A percentile compares a stretch with the other conserved stretches of the same genome.
Conservation (phyloP, 2,797 vertebrate species). For the Lacerta agilis region DNA sequence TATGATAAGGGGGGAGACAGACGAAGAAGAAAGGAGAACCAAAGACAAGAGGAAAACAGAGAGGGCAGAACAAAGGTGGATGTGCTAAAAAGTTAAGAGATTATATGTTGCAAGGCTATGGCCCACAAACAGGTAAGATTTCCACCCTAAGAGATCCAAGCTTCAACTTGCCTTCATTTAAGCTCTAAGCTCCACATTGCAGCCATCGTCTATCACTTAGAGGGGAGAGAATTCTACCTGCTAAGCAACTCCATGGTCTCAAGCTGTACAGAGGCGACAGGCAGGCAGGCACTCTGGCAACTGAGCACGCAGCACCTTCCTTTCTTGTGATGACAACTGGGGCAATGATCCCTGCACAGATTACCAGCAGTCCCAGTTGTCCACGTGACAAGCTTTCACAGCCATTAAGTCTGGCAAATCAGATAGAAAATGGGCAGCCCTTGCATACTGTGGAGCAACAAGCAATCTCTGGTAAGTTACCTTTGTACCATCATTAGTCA, state of each 20-base stretch:
- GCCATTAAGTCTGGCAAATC: slow-evolving; percentile 34
- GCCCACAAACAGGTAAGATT: too few species aligned
- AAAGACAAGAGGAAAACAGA: too few species aligned
- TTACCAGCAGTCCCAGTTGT: too few species aligned
- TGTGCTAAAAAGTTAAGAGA: not conserved
- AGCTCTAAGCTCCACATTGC: not conserved
- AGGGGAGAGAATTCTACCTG: slow-evolving; percentile 29
- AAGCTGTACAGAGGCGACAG: not conserved
- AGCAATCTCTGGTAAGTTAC: not conserved
- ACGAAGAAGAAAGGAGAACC: not conserved
- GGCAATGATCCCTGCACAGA: not conserved
- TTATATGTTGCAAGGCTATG: not conserved
- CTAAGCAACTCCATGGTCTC: slow-evolving; percentile 2
- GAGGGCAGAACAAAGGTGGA: not conserved
- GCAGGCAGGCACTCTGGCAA: not conserved
- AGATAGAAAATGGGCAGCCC: not conserved
- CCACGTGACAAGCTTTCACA: not conserved
- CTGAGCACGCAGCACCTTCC: not conserved
- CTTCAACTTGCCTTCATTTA: not conserved
- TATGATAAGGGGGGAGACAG: not conserved
- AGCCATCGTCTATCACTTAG: slow-evolving; percentile 32
- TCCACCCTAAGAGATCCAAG: not conserved
- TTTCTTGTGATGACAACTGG: not conserved
- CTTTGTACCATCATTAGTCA: not conserved
- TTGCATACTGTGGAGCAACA: not conserved